These are phyloP conservation scores for Dynastes tityus DNA, from an alignment of 2,888 invertebrate genomes.

Conservation along the genomic window DNA sequence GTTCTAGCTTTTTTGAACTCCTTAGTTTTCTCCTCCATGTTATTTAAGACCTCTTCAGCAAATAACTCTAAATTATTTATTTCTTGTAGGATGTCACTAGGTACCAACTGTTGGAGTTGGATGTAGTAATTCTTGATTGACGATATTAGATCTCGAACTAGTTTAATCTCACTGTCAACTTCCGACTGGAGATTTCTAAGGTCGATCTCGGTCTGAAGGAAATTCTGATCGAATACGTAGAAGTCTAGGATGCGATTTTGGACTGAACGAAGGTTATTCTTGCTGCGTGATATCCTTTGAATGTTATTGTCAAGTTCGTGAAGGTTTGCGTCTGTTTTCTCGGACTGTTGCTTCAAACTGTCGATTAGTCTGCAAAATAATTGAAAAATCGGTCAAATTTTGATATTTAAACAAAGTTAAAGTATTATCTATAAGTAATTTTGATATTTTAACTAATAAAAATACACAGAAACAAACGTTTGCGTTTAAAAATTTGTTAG, in stretches of 20 bases:
- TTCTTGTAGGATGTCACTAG: conserved; percentile 86
- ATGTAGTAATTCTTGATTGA: conserved; percentile 77
- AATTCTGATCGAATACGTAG: conserved; percentile 86
- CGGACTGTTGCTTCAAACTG: conserved; percentile 83
- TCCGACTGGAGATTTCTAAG: conserved; percentile 75
- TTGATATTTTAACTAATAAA: conserved; percentile 16
- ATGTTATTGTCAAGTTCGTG: conserved; percentile 84
- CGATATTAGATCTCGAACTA: conserved; percentile 75
- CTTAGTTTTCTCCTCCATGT: conserved; percentile 90
- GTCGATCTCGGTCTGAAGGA: conserved; percentile 75
- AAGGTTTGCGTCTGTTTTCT: conserved; percentile 83
- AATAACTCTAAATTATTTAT: conserved; percentile 87
- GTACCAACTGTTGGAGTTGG: conserved; percentile 76
- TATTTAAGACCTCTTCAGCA: conserved; percentile 83
- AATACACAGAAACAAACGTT: background rate
- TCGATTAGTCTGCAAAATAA: conserved; percentile 82
- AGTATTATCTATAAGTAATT: conserved; percentile 1
- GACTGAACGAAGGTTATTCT: conserved; percentile 78
- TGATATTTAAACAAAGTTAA: conserved; percentile 4
- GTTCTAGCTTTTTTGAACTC: conserved; percentile 91
- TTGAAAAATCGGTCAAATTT: background rate
- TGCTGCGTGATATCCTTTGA: conserved; percentile 79
- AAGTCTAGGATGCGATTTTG: conserved; percentile 79
- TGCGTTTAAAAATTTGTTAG: no score
- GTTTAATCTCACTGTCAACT: conserved; percentile 74